Evolutionary conservation across 92 coral and sea anemone genomes (phyloP).

Genomic region (Epizoanthus fatuus): DNA sequence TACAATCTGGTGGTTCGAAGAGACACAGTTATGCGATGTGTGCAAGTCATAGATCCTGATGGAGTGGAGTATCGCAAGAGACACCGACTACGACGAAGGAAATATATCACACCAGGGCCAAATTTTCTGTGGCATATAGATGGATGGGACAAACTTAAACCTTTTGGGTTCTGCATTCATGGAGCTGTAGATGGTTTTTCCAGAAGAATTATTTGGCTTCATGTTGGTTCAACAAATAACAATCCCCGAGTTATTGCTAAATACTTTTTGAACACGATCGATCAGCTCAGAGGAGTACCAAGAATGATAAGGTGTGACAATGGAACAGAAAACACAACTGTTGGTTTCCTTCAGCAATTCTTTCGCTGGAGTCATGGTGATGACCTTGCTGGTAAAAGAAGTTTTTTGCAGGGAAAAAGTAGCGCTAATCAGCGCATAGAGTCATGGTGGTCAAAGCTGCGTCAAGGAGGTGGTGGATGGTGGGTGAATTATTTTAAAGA

Average conservation of each 20-base stretch:
- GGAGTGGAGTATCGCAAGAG: conserved; percentile 57
- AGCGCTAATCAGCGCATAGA: conserved; percentile 60
- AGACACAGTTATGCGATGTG: conserved; percentile 60
- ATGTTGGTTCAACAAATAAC: too few relatives aligned
- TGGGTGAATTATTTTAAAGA: conserved; percentile 70
- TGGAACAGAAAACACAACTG: too few relatives aligned
- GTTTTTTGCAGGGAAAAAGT: conserved; percentile 69
- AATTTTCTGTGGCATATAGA: conserved; percentile 9
- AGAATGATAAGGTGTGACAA: too few relatives aligned
- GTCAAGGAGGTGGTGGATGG: conserved; percentile 65
- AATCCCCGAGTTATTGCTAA: too few relatives aligned
- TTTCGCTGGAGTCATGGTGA: conserved; percentile 57
- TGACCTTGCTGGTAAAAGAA: conserved; percentile 42
- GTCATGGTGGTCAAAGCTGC: conserved; percentile 60
- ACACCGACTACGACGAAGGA: conserved; percentile 40
- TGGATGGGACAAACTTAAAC: conserved; percentile 1
- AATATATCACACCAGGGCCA: conserved; percentile 40
- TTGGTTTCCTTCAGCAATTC: conserved; percentile 15
- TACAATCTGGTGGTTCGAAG: conserved; percentile 54
- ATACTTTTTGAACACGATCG: too few relatives aligned
- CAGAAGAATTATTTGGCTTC: too few relatives aligned
- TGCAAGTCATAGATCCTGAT: conserved; percentile 66
- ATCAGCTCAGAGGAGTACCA: too few relatives aligned
- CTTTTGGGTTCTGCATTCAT: too few relatives aligned
- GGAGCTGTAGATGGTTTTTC: too few relatives aligned